Percentiles rank a stretch among this genome's conserved stretches.
phyloP scores from a whole-genome alignment of 1,140 invertebrate species.

The Heliconius nattereri region DNA sequence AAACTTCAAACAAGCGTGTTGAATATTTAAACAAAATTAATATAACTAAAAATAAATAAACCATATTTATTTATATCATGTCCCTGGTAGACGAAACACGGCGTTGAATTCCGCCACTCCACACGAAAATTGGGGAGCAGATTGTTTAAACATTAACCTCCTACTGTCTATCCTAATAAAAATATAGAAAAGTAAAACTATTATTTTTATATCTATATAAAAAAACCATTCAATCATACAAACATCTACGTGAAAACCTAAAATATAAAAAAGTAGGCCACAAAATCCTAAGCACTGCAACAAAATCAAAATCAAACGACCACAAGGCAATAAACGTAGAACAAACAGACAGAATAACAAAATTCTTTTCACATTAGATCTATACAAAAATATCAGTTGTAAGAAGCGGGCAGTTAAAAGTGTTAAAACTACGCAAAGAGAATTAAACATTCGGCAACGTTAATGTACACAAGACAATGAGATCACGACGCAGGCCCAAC shows the following conservation, averaged over 20 bases:
- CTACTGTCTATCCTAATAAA: no score
- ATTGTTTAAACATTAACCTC: no score
- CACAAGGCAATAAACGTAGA: background rate
- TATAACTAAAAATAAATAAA: background rate
- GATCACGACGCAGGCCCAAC: constrained; percentile 9
- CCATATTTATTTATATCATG: no score
- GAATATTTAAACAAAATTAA: background rate
- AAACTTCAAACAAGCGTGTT: background rate
- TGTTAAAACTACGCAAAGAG: constrained; percentile 6
- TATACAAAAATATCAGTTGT: background rate
- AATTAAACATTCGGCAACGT: background rate
- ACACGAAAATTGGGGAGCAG: no score
- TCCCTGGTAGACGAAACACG: no score
- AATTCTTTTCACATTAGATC: constrained; percentile 12
- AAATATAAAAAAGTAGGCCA: background rate
- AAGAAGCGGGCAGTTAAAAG: constrained; percentile 10
- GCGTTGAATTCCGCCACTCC: no score
- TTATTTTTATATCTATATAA: no score
- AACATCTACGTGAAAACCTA: background rate
- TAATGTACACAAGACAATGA: constrained; percentile 7
- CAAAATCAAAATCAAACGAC: background rate
- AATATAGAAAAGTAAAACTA: no score
- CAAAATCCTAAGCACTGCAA: background rate
- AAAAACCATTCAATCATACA: background rate
- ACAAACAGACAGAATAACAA: background rate